Evolutionary conservation across 2,113 vertebrate genomes (phyloP).

Genomic region (Columba janthina): DNA sequence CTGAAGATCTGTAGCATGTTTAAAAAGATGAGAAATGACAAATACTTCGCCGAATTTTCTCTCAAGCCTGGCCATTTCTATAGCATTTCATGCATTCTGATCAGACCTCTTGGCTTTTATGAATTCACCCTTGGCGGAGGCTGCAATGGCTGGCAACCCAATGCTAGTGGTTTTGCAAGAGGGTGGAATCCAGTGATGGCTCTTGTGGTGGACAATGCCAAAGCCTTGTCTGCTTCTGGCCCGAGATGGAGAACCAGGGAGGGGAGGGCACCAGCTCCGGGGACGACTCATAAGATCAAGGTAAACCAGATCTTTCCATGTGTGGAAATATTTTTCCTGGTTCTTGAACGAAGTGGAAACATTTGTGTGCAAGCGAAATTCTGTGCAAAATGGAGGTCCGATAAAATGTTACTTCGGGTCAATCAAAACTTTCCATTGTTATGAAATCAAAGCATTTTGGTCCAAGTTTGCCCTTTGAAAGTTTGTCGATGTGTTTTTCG

Average conservation of each 20-base stretch:
- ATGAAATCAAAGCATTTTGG: background rate
- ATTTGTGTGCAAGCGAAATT: background rate
- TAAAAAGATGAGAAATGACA: constrained; percentile 39
- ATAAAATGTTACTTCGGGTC: background rate
- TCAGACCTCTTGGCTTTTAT: constrained; percentile 5
- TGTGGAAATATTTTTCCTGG: background rate
- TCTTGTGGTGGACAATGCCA: background rate
- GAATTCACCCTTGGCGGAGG: background rate
- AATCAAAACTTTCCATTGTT: constrained; percentile 17
- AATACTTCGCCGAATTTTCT: constrained; percentile 42
- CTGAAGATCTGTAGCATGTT: constrained; percentile 7
- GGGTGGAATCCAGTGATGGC: background rate
- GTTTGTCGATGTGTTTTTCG: background rate
- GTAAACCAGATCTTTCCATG: background rate
- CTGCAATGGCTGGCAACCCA: background rate
- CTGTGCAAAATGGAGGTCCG: background rate
- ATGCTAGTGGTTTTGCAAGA: background rate
- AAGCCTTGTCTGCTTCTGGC: background rate
- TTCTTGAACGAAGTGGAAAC: background rate
- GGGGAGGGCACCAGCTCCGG: background rate
- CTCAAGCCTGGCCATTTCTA: background rate
- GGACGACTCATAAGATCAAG: background rate
- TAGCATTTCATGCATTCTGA: constrained; percentile 6
- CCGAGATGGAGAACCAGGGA: background rate
- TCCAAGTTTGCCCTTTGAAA: constrained; percentile 45